Percentiles rank a stretch among this genome's conserved stretches.
These are phyloP conservation scores for Clunio marinus DNA, from an alignment of 2,888 invertebrate genomes.

Conservation along the genomic window DNA sequence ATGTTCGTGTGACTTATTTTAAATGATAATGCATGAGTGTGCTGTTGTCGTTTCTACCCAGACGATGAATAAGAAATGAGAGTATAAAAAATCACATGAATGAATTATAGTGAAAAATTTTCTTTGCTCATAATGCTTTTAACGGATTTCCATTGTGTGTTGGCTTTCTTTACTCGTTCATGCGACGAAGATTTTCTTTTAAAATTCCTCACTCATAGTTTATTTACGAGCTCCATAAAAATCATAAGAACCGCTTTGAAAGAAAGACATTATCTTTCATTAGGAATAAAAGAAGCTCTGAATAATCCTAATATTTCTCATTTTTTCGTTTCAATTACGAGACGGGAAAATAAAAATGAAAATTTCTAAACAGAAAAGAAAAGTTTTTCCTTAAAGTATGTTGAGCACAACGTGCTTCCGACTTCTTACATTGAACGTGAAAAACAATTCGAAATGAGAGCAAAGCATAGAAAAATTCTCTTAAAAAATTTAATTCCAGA, in stretches of 20 bases:
- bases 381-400: too few relatives aligned
- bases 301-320: conserved; percentile 26
- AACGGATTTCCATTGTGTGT: background rate
- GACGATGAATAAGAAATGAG: conserved; percentile 13
- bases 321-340: background rate
- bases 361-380: too few relatives aligned
- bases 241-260: conserved; percentile 13
- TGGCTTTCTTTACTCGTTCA: background rate
- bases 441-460: too few relatives aligned
- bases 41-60: background rate
- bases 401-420: too few relatives aligned
- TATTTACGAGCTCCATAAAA: background rate
- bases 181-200: background rate
- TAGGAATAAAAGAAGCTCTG: conserved; percentile 10
- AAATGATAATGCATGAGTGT: conserved; percentile 26
- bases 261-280: conserved; percentile 28
- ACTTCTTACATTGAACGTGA: too few relatives aligned
- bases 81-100: conserved; percentile 6
- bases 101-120: conserved; percentile 22
- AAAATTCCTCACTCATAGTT: background rate
- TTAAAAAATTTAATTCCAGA: too few relatives aligned
- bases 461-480: too few relatives aligned
- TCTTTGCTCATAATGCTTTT: conserved; percentile 1
- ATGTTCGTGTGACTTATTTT: conserved; percentile 32
- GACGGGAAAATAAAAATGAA: background rate